phyloP scores from a whole-genome alignment of 2,797 vertebrate genomes.

The Peromyscus eremicus region DNA sequence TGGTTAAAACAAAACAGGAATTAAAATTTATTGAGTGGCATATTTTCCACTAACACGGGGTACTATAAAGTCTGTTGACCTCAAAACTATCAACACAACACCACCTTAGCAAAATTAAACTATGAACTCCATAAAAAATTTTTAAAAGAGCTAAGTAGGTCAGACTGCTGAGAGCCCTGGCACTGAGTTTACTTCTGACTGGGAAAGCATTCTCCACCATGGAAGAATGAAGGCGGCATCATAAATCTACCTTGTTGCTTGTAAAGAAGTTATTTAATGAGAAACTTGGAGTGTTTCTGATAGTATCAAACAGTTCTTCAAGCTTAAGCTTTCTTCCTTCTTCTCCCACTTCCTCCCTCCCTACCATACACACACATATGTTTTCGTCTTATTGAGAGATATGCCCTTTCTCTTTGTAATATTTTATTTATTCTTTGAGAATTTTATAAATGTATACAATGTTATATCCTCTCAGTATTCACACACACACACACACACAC shows the following conservation, averaged over 20 bases:
- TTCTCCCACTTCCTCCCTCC: no score
- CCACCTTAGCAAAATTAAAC: slow-evolving; percentile 52
- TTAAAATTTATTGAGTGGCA: not conserved
- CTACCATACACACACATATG: not conserved
- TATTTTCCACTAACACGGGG: slow-evolving; percentile 7
- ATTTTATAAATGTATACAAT: not conserved
- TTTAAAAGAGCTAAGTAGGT: slow-evolving; percentile 73
- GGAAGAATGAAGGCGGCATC: slow-evolving; percentile 56
- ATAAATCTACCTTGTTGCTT: slow-evolving; percentile 70
- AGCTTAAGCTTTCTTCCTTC: not conserved
- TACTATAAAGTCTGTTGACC: not conserved
- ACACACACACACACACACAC: not conserved
- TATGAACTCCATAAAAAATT: not conserved
- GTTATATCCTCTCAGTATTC: not conserved
- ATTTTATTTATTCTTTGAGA: not conserved
- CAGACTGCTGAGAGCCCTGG: slow-evolving; percentile 65
- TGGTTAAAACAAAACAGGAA: slow-evolving; percentile 12
- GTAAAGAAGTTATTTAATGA: slow-evolving; percentile 66
- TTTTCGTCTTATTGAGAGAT: not conserved
- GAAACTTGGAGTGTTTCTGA: slow-evolving; percentile 56
- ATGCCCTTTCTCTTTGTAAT: not conserved
- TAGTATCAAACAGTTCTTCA: slow-evolving; percentile 58
- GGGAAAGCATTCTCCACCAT: slow-evolving; percentile 53
- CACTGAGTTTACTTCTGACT: slow-evolving; percentile 57
- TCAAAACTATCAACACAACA: slow-evolving; percentile 24